Evolutionary conservation across 1,140 invertebrate genomes (phyloP).

Genomic region (Parasteatoda tepidariorum): DNA sequence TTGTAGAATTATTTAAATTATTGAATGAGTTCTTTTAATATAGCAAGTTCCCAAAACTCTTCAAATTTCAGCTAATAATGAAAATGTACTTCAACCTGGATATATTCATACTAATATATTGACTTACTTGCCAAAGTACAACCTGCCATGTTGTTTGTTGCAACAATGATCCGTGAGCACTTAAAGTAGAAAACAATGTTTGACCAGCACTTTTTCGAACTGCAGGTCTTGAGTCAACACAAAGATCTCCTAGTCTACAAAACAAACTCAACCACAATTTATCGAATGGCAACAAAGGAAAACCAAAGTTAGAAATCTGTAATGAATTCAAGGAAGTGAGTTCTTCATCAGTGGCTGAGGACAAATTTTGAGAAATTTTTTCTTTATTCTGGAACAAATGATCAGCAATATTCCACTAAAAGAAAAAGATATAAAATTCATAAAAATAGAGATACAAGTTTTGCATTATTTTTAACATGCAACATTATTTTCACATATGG

Average conservation of each 20-base stretch:
- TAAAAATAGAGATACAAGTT: too few relatives aligned
- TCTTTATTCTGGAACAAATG: slow-evolving; percentile 96
- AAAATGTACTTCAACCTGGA: too few relatives aligned
- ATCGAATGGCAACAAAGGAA: slow-evolving; percentile 81
- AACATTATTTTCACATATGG: too few relatives aligned
- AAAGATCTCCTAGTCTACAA: slow-evolving; percentile 88
- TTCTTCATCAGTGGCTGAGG: slow-evolving; percentile 69
- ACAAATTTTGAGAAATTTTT: slow-evolving; percentile 80
- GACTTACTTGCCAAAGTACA: slow-evolving; percentile 79
- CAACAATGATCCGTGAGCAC: slow-evolving; percentile 90
- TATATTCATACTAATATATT: neutral
- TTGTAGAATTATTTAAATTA: too few relatives aligned
- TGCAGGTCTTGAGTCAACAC: slow-evolving; percentile 93
- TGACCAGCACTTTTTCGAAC: slow-evolving; percentile 98
- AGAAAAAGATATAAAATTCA: slow-evolving; percentile 56
- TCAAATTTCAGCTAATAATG: too few relatives aligned
- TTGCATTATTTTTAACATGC: too few relatives aligned
- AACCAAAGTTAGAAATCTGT: slow-evolving; percentile 33
- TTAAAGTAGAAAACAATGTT: slow-evolving; percentile 93
- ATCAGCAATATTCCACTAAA: slow-evolving; percentile 97
- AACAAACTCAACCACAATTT: slow-evolving; percentile 96
- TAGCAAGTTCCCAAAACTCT: too few relatives aligned
- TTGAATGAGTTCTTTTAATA: too few relatives aligned
- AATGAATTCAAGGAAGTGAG: slow-evolving; percentile 31
- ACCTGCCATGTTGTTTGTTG: slow-evolving; percentile 91